Conservation (phyloP, 2,888 invertebrate species). For the Amblyteles armatorius region DNA sequence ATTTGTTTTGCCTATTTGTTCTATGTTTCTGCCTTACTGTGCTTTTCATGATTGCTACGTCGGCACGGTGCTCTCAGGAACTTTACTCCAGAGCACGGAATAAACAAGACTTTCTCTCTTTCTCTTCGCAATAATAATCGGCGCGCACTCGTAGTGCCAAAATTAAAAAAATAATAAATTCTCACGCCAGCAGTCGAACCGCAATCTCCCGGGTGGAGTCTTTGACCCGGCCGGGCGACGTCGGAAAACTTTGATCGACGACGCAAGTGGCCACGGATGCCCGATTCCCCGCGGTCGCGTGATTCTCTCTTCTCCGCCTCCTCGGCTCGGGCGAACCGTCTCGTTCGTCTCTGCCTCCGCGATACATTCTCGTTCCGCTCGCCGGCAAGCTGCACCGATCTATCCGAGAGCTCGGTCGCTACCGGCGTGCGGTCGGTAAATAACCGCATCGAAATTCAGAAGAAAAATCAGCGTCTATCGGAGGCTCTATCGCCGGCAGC, state of each 20-base stretch:
- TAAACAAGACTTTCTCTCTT: not conserved
- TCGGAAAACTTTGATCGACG: constrained; percentile 67
- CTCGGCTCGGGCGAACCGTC: not conserved
- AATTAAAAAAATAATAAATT: constrained; percentile 30
- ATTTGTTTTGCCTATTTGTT: no score
- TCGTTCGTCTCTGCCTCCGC: constrained; percentile 32
- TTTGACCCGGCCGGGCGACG: constrained; percentile 65
- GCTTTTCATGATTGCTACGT: no score
- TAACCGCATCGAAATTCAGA: constrained; percentile 64
- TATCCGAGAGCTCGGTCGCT: constrained; percentile 7
- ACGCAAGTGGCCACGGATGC: constrained; percentile 47
- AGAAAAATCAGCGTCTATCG: constrained; percentile 59
- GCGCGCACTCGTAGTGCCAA: constrained; percentile 7
- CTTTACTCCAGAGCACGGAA: no score
- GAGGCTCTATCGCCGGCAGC: constrained; percentile 38
- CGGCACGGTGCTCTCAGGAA: no score
- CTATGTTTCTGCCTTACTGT: no score
- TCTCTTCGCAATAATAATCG: not conserved
- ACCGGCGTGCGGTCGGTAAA: constrained; percentile 52
- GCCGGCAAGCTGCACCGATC: constrained; percentile 5
- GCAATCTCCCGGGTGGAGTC: constrained; percentile 56
- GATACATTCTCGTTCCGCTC: constrained; percentile 31
- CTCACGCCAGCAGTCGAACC: constrained; percentile 15
- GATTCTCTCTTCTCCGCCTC: constrained; percentile 40
- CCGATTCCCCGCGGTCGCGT: constrained; percentile 49